These are phyloP conservation scores for Drosophila bipectinata DNA, from an alignment of 1,140 invertebrate species.

Conservation along the genomic window DNA sequence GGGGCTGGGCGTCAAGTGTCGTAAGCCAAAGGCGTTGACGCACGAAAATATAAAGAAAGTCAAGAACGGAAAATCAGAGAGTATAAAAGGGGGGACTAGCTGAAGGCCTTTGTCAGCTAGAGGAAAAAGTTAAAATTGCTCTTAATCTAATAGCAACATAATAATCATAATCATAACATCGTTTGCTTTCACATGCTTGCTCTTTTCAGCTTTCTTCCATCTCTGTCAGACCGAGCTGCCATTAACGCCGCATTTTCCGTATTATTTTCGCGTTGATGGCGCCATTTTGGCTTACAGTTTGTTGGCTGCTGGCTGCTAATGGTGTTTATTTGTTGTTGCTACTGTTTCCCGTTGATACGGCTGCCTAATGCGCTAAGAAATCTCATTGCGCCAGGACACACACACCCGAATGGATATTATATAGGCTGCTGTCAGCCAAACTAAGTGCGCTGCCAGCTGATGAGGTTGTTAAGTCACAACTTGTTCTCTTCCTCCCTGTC, in stretches of 20 bases:
- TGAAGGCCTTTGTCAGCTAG: conserved; percentile 30
- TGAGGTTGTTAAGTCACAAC: conserved; percentile 78
- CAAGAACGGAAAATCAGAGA: conserved; percentile 23
- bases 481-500: conserved; percentile 37
- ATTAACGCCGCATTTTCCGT: conserved; percentile 77
- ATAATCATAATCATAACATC: conserved; percentile 83
- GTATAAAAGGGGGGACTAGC: background rate
- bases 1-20: conserved; percentile 66
- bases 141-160: conserved; percentile 83
- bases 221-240: conserved; percentile 40
- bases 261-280: conserved; percentile 79
- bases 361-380: conserved; percentile 70
- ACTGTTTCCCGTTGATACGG: conserved; percentile 22
- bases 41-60: conserved; percentile 46
- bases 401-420: background rate
- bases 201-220: background rate
- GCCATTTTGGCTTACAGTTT: conserved; percentile 78
- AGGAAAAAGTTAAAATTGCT: conserved; percentile 77
- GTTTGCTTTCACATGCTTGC: conserved; percentile 65
- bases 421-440: conserved; percentile 32
- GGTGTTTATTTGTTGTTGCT: conserved; percentile 63
- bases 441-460: conserved; percentile 62
- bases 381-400: conserved; percentile 52
- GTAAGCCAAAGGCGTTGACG: conserved; percentile 74
- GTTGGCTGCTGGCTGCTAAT: conserved; percentile 70